Evolutionary conservation across 2,888 invertebrate species (phyloP), one percentile per base, ranked within the genome.

Genomic region (Dione juno): DNA sequence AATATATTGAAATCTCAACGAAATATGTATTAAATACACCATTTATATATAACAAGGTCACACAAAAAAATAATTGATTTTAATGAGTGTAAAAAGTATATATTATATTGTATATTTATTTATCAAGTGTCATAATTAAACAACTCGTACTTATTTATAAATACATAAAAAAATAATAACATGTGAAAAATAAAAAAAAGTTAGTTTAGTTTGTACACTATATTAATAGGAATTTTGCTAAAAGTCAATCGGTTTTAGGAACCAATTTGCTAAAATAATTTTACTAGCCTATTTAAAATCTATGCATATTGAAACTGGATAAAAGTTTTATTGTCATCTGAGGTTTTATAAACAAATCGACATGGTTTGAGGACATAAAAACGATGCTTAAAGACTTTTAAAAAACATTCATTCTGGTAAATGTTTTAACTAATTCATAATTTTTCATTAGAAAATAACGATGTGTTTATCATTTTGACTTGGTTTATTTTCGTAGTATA

Each of bases 1-100:
- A 37, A 13, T 57, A 37, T 57, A 57, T 57, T 57, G 57, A 57
- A 57, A 57, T 40, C 37, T 16, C 8, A 37, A 45, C 9, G 7
- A 45, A 61, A 45, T 19, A 28, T 28, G 28, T 0, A 11, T 28
- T 10, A 61, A 64, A 37, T 19, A 57, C n/a, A 16, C 16, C n/a
- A n/a, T n/a, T n/a, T n/a, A n/a, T n/a, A n/a, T n/a, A n/a, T n/a
- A n/a, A n/a, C n/a, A n/a, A n/a, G n/a, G n/a, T n/a, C n/a, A n/a
- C n/a, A n/a, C n/a, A n/a, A 14, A 35, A 53, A 53, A 53, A 13
- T 28, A 0, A 54, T 35, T 53, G 3, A 35, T 28, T n/a, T 1
- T 5, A 52, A 13, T 53, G 14, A n/a, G 10, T n/a, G 8, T 57
- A n/a, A 1, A n/a, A n/a, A n/a, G n/a, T n/a, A n/a, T n/a, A n/a